Conservation (phyloP, 1,140 invertebrate genomes). For the Drosophila sulfurigaster region DNA sequence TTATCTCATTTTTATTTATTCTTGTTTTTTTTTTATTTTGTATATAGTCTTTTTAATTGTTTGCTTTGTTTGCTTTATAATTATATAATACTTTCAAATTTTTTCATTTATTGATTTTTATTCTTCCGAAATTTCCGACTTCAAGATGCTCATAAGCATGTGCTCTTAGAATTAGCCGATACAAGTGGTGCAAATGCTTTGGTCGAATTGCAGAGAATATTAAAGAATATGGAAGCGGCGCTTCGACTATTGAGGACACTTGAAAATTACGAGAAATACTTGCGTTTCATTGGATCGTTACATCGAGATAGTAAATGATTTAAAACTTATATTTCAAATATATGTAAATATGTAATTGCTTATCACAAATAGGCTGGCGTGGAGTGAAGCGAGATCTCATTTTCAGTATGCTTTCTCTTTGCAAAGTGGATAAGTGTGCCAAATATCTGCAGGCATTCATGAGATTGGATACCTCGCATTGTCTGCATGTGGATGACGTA, state of each 20-base stretch:
- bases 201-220: constrained; percentile 2
- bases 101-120: background rate
- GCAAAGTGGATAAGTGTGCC: background rate
- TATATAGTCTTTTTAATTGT: too few species aligned
- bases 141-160: constrained; percentile 1
- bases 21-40: too few species aligned
- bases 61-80: background rate
- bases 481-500: constrained; percentile 14
- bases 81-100: background rate
- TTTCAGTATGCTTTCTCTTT: background rate
- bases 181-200: background rate
- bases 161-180: background rate
- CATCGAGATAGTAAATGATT: constrained; percentile 3
- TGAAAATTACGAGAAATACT: background rate
- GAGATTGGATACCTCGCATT: background rate
- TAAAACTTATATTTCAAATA: background rate
- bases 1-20: too few species aligned
- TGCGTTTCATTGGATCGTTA: background rate
- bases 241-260: background rate
- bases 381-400: constrained; percentile 4
- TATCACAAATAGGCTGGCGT: background rate
- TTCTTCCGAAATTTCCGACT: too few species aligned
- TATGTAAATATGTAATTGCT: background rate
- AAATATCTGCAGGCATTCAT: background rate
- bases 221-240: background rate